phyloP scores from a whole-genome alignment of 2,113 vertebrate genomes.

The Willisornis vidua region DNA sequence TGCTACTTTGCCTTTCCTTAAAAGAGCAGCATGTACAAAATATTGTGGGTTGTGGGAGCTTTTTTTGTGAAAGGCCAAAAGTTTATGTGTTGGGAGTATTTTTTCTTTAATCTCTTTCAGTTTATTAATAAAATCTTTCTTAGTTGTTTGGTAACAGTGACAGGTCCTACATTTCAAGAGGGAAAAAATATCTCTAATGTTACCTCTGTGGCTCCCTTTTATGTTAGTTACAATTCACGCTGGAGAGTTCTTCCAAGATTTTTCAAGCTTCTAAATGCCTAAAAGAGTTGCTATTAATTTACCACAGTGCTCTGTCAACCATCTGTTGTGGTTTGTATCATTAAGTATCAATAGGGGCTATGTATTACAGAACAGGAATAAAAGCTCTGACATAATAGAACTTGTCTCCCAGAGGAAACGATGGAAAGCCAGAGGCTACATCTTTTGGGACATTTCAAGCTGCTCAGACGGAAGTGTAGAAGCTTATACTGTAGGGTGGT shows the following conservation, averaged over 20 bases:
- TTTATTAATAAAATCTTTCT: not conserved
- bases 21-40: not conserved
- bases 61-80: not conserved
- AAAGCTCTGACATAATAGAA: constrained; percentile 6
- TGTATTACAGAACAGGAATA: not conserved
- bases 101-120: not conserved
- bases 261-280: constrained; percentile 11
- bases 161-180: not conserved
- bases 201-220: not conserved
- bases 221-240: not conserved
- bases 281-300: constrained; percentile 15
- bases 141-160: not conserved
- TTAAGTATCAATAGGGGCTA: constrained; percentile 20
- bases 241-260: not conserved
- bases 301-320: constrained; percentile 27
- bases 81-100: not conserved
- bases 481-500: not conserved
- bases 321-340: constrained; percentile 51
- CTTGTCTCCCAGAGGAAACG: not conserved
- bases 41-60: not conserved
- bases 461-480: not conserved
- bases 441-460: not conserved
- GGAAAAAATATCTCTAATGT: not conserved
- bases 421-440: not conserved
- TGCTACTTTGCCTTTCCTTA: not conserved